These are phyloP conservation scores for Doryteuthis pealeii DNA, from an alignment of 1,140 invertebrate species.

Conservation along the genomic window DNA sequence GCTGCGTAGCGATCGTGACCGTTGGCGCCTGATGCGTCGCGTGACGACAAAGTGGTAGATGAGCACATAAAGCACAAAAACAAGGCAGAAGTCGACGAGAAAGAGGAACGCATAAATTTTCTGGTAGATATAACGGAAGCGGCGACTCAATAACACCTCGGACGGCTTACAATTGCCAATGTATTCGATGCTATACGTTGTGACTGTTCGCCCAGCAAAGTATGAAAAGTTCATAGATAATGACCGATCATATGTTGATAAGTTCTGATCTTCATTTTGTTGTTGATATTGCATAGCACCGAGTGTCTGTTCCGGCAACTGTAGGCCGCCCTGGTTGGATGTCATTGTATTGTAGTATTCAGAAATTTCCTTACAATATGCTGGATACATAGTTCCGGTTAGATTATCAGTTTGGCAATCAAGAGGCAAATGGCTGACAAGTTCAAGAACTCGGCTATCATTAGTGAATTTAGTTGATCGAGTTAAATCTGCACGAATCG, in stretches of 20 bases:
- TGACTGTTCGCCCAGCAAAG: too few relatives aligned
- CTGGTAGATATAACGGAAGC: conserved; percentile 36
- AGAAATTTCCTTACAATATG: neutral
- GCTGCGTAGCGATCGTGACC: conserved; percentile 26
- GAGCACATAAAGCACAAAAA: conserved; percentile 47
- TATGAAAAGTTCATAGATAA: too few relatives aligned
- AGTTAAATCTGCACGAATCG: too few relatives aligned
- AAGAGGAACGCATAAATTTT: conserved; percentile 46
- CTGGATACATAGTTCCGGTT: neutral
- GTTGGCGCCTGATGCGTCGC: conserved; percentile 35
- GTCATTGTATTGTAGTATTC: conserved; percentile 1
- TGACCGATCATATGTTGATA: too few relatives aligned
- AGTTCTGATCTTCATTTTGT: too few relatives aligned
- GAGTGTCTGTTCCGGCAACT: neutral
- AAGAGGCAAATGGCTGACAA: too few relatives aligned
- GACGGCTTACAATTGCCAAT: conserved; percentile 32
- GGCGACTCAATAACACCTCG: conserved; percentile 26
- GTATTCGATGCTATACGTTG: conserved; percentile 12
- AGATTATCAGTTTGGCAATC: neutral
- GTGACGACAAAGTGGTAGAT: conserved; percentile 48
- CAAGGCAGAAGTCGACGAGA: conserved; percentile 39
- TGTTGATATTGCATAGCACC: too few relatives aligned
- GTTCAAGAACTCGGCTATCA: too few relatives aligned
- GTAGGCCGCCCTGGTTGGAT: neutral
- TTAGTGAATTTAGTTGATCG: too few relatives aligned